These are phyloP conservation scores for Acanthornis magna DNA, from an alignment of 2,797 vertebrate species.

Conservation along the genomic window DNA sequence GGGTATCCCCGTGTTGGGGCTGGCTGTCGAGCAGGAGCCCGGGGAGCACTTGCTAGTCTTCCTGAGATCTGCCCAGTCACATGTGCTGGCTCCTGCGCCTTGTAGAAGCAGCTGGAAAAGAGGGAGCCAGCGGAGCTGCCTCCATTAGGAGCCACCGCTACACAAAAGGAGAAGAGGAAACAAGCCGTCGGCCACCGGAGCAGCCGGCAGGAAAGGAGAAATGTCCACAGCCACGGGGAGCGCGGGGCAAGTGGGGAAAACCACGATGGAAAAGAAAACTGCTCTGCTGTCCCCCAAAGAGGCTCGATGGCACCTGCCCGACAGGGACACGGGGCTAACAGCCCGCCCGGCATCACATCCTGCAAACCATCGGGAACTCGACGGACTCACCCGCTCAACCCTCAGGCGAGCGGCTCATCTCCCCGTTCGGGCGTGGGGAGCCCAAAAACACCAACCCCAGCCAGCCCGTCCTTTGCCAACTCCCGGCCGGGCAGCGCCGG, in stretches of 20 bases:
- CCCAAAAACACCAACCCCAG: background rate
- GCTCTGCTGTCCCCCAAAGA: background rate
- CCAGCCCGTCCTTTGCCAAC: background rate
- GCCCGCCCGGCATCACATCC: background rate
- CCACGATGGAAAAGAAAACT: background rate
- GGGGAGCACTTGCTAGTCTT: background rate
- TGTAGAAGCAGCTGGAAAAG: slow-evolving; percentile 62
- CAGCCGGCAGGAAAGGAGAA: background rate
- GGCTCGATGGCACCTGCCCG: background rate
- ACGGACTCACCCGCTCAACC: background rate
- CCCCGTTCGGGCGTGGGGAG: background rate
- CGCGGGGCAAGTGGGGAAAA: background rate
- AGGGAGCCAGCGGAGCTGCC: slow-evolving; percentile 47
- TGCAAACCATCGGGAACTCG: background rate
- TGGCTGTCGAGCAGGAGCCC: background rate
- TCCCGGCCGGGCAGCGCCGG: background rate
- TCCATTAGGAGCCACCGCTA: slow-evolving; percentile 51
- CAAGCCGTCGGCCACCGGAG: background rate
- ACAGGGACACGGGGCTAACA: background rate
- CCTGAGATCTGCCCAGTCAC: slow-evolving; percentile 44
- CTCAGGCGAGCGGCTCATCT: background rate
- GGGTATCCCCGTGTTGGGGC: background rate
- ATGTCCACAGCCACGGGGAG: background rate
- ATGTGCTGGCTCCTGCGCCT: slow-evolving; percentile 49
- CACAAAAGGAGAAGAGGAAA: slow-evolving; percentile 60